Conservation (phyloP, 2,888 invertebrate species). For the Chloroclystis v-ata region DNA sequence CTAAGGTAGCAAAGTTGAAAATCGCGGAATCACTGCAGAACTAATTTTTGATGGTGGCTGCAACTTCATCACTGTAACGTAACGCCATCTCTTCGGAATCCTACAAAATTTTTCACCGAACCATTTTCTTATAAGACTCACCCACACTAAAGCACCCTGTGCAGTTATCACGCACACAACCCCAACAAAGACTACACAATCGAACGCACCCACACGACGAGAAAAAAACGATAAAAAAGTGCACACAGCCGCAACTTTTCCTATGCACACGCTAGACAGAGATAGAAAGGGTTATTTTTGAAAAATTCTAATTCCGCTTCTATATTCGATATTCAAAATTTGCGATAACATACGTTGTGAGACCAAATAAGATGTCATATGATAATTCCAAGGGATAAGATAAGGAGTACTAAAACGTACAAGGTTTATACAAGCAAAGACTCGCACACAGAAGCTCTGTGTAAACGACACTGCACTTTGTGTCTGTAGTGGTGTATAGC, state of each 20-base stretch:
- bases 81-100: conserved; percentile 74
- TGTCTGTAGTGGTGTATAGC: conserved; percentile 52
- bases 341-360: conserved; percentile 27
- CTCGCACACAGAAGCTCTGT: conserved; percentile 52
- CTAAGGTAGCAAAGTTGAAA: conserved; percentile 27
- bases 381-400: conserved; percentile 55
- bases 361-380: conserved; percentile 43
- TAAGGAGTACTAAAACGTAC: conserved; percentile 67
- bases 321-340: conserved; percentile 20
- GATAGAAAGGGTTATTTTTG: conserved; percentile 41
- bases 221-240: conserved; percentile 76
- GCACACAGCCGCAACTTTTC: conserved; percentile 55
- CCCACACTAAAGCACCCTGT: conserved; percentile 47
- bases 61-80: conserved; percentile 49
- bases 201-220: conserved; percentile 73
- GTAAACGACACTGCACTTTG: conserved; percentile 60
- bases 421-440: conserved; percentile 67
- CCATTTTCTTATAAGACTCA: conserved; percentile 74
- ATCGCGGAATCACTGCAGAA: conserved; percentile 32
- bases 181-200: conserved; percentile 52
- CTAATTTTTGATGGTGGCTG: conserved; percentile 61
- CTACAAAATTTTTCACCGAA: conserved; percentile 73
- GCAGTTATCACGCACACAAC: conserved; percentile 44
- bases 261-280: conserved; percentile 39
- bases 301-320: conserved; percentile 31